Evolutionary conservation across 64 coral and sea anemone species (phyloP), one percentile per base, ranked within the genome.

Genomic region (Catalaphyllia jardinei): DNA sequence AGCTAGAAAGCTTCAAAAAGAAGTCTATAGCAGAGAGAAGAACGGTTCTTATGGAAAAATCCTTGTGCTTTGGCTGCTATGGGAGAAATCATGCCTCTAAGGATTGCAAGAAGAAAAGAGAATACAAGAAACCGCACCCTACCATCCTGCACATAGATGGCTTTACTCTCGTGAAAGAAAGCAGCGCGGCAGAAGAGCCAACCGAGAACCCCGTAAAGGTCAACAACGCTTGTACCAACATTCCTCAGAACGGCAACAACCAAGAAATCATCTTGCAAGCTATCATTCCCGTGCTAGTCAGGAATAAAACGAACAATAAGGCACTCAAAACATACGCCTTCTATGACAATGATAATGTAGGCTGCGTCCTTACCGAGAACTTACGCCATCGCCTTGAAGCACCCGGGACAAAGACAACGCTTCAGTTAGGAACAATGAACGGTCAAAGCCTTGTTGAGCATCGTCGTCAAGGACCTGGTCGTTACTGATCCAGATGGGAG

Each of bases 71-170:
- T 30, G 86, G 27, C 0, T 92, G 94, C 52, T 92, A 86, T 33
- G 94, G 80, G 2, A 49, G 62, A 18, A 89, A 94, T 15, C 87
- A 94, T 49, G 4, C 73, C 6, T 86, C 80, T 4, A 92, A 35
- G 16, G 29, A 42, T 8, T 96, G 90, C 75, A 17, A 8, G 22
- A 76, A 29, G 18, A 93, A 93, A 72, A 76, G 73, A 73, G 69
- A 50, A 24, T 93, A 91, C 63, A 89, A 52, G 28, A 96, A 87
- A 49, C 73, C 80, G 18, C 90, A 96, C 31, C 94, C 94, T 31
- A 92, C 87, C 13, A 39, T 90, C 10, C 83, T 96, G 17, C 90
- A 96, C 62, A 18, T 89, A 3, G 94, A 92, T 0, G 71, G 73
- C 49, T 96, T 96, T 29, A 15, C 33, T 9, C 4, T 12, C 24